phyloP scores from a whole-genome alignment of 1,140 invertebrate species.

The Procambarus virginalis region DNA sequence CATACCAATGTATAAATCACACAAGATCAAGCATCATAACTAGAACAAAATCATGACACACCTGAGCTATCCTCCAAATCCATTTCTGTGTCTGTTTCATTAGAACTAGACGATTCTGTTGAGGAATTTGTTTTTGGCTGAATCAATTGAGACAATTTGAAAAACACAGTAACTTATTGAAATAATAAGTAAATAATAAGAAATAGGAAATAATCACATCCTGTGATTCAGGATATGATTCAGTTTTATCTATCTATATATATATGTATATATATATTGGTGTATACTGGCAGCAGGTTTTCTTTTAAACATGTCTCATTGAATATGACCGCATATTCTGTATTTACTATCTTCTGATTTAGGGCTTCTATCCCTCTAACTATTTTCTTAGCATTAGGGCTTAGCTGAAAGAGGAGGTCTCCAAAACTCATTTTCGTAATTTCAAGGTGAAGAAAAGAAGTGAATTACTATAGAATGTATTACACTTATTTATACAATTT shows the following conservation, averaged over 20 bases:
- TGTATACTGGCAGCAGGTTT: background rate
- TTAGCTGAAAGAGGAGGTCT: too few relatives aligned
- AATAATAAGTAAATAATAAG: background rate
- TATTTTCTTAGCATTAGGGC: too few relatives aligned
- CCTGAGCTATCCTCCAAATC: background rate
- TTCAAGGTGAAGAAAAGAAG: too few relatives aligned
- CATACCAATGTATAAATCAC: background rate
- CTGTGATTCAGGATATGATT: background rate
- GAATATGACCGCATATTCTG: too few relatives aligned
- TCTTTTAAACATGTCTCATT: background rate
- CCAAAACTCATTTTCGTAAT: too few relatives aligned
- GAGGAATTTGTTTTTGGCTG: conserved; percentile 16
- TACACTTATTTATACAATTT: too few relatives aligned
- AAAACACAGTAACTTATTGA: background rate
- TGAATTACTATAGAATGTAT: too few relatives aligned
- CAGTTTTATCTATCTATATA: background rate
- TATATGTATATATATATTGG: background rate
- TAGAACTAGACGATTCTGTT: conserved; percentile 15
- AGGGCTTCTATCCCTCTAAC: too few relatives aligned
- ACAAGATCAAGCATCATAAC: background rate
- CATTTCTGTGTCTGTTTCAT: background rate
- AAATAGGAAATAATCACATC: background rate
- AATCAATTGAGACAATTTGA: background rate
- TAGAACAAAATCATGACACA: background rate
- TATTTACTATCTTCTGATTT: too few relatives aligned